phyloP scores from a whole-genome alignment of 2,113 vertebrate genomes.

The Periophthalmodon schlosseri region DNA sequence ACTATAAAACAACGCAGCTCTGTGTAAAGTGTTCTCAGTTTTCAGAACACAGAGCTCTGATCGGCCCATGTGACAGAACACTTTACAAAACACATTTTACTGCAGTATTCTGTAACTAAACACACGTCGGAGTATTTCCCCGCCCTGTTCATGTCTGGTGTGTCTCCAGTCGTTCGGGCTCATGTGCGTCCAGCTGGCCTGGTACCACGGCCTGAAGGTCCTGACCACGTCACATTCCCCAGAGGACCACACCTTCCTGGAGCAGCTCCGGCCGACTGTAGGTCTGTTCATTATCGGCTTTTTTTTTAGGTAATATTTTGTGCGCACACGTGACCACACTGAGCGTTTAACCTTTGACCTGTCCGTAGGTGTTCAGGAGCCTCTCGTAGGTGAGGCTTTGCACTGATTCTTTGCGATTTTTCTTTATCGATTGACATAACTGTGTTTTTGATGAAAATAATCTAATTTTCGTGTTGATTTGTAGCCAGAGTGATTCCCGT shows the following conservation, averaged over 20 bases:
- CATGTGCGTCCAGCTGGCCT: conserved; percentile 91
- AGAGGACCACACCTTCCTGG: conserved; percentile 85
- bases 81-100: too few relatives aligned
- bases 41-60: too few relatives aligned
- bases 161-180: conserved; percentile 86
- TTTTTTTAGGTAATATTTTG: too few relatives aligned
- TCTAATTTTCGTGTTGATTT: conserved; percentile 19
- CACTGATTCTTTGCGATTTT: not conserved
- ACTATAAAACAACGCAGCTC: too few relatives aligned
- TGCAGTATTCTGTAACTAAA: too few relatives aligned
- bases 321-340: not conserved
- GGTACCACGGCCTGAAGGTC: conserved; percentile 89
- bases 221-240: conserved; percentile 83
- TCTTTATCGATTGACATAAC: not conserved
- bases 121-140: too few relatives aligned
- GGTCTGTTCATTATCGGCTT: conserved; percentile 71
- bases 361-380: conserved; percentile 71
- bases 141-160: too few relatives aligned
- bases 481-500: conserved; percentile 87
- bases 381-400: conserved; percentile 73
- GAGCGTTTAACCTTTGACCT: not conserved
- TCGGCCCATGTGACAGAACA: too few relatives aligned
- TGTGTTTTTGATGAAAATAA: not conserved
- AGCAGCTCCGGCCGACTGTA: conserved; percentile 83
- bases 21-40: too few relatives aligned